These are phyloP conservation scores for Halocynthia roretzi DNA, from an alignment of 23 tunicate species.

Conservation along the genomic window DNA sequence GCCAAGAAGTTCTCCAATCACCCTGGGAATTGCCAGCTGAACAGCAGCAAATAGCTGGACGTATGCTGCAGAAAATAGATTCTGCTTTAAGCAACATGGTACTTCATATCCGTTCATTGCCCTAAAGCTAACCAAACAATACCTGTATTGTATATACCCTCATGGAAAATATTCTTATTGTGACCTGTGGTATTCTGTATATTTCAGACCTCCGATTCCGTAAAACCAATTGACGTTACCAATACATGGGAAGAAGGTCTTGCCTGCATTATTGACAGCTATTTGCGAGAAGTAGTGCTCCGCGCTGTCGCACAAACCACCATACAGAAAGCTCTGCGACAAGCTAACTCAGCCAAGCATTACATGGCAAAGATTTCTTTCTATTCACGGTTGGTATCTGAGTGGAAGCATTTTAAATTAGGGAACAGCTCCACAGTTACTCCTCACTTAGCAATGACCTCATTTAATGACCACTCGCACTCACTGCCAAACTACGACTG, in stretches of 20 bases:
- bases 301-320: constrained; percentile 51
- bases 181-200: too few relatives aligned
- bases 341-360: constrained; percentile 34
- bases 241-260: constrained; percentile 34
- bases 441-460: too few relatives aligned
- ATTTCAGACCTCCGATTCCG: too few relatives aligned
- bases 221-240: too few relatives aligned
- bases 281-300: constrained; percentile 41
- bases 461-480: too few relatives aligned
- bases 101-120: too few relatives aligned
- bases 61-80: constrained; percentile 30
- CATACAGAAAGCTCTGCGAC: constrained; percentile 30
- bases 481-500: too few relatives aligned
- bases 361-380: constrained; percentile 32
- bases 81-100: constrained; percentile 9
- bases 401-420: too few relatives aligned
- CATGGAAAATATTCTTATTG: too few relatives aligned
- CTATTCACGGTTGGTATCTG: constrained; percentile 32
- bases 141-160: too few relatives aligned
- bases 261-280: constrained; percentile 25
- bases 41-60: constrained; percentile 65
- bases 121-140: too few relatives aligned
- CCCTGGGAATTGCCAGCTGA: constrained; percentile 74
- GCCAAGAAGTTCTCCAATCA: constrained; percentile 43
- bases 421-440: too few relatives aligned